Evolutionary conservation across 1,140 invertebrate genomes (phyloP).

Genomic region (Ericerus pela): DNA sequence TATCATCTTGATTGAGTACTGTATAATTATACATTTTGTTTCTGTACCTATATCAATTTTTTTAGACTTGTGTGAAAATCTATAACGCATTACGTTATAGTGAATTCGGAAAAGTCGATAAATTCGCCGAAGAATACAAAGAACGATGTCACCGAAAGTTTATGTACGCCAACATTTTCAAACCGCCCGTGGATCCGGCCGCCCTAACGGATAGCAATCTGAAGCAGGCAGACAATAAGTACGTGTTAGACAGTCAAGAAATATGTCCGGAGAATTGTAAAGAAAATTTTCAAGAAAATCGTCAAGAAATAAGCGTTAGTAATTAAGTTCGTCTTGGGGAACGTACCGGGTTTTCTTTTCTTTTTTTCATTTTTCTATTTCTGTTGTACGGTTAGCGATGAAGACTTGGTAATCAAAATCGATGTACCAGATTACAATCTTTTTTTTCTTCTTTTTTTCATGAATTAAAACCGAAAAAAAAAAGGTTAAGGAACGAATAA

Average conservation of each 20-base stretch:
- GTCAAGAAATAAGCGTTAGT: conserved; percentile 3
- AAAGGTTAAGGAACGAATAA: no score
- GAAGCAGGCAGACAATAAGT: background rate
- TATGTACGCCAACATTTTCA: conserved; percentile 53
- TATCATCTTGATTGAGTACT: no score
- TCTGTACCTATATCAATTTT: no score
- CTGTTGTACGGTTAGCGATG: no score
- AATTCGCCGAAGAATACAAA: conserved; percentile 49
- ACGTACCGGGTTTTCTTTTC: background rate
- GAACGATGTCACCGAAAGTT: conserved; percentile 53
- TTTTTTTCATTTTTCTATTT: no score
- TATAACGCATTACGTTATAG: conserved; percentile 56
- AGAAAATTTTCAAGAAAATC: conserved; percentile 7
- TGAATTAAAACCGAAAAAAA: no score
- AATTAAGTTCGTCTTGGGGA: background rate
- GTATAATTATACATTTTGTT: no score
- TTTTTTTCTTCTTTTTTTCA: no score
- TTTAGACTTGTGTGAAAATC: conserved; percentile 58
- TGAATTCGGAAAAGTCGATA: conserved; percentile 57
- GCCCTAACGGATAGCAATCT: background rate
- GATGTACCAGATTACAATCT: background rate
- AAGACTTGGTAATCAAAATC: conserved; percentile 5
- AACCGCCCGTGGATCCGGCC: background rate
- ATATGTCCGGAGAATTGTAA: no score
- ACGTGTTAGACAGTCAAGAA: conserved; percentile 1